Base-by-base conservation (phyloP, 1,140 invertebrate species). In the Brachionus rotundiformis region DNA sequence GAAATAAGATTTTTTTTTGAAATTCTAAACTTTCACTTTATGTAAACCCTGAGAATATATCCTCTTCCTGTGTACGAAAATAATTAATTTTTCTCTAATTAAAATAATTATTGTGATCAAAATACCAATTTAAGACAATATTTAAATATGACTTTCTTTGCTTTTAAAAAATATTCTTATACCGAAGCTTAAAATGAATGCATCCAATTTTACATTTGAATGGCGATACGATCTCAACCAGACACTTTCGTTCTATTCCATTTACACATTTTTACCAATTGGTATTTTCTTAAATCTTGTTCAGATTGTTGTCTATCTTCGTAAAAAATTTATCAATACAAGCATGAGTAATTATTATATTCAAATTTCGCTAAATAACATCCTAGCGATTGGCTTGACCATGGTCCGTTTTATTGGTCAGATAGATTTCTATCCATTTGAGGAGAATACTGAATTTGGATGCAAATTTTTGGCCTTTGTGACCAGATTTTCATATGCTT, bases 401-500 rank as follows among this genome's bases (percentile, higher is more conserved):
- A 33, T 33, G 4, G 31, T 68, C 19, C 63, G 63, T 1, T 68
- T 68, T 36, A 68, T 68, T 36, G 63, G 63, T 10, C 63, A 33
- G 4, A 39, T 68, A 19, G 63, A 68, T 16, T 36, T 68, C 7
- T 68, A 68, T 68, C n/a, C 27, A 10, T 36, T 68, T 68, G 63
- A 68, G 16, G 63, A 68, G 36, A 33, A 68, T 33, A 33, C 63
- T 16, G 31, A 33, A 11, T 16, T 68, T 16, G 63, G 63, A 16
- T 68, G 63, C 31, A 68, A 68, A 68, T 16, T 68, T 68, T 7
- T 68, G 7, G 29, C 27, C 10, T 68, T 68, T 68, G 36, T 68
- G n/a, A 68, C 31, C 11, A 31, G 63, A 19, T 19, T 68, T 16
- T 33, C 31, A 4, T 36, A 68, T 39, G 29, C 63, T 16, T 31